phyloP scores from a whole-genome alignment of 2,888 invertebrate genomes.

The Thalpophila matura region DNA sequence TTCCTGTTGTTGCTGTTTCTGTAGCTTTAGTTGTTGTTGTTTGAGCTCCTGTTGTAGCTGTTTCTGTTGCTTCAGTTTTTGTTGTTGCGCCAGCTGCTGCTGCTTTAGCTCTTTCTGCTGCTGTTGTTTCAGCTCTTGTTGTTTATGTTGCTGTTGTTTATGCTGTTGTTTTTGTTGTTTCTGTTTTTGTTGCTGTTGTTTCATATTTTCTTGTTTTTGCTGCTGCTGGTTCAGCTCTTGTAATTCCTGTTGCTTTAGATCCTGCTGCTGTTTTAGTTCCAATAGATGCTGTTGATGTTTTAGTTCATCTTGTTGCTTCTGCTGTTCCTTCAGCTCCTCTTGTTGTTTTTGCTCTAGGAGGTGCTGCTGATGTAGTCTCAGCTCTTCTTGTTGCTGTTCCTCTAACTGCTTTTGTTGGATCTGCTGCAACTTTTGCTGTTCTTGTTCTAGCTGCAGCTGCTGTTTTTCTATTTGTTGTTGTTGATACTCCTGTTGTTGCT shows the following conservation, averaged over 20 bases:
- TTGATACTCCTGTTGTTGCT: slow-evolving; percentile 20
- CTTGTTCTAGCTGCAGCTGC: slow-evolving; percentile 8
- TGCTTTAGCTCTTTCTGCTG: slow-evolving; percentile 13
- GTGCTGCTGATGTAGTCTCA: slow-evolving; percentile 1
- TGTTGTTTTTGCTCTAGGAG: slow-evolving; percentile 6
- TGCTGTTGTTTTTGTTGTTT: slow-evolving; percentile 21
- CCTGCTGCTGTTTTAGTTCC: slow-evolving; percentile 11
- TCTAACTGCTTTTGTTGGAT: slow-evolving; percentile 15
- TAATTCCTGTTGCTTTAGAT: slow-evolving; percentile 30
- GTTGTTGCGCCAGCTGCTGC: slow-evolving; percentile 33
- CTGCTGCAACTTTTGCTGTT: slow-evolving; percentile 16
- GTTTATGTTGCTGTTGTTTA: slow-evolving; percentile 21
- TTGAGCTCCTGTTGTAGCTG: slow-evolving; percentile 12
- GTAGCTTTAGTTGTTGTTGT: slow-evolving; percentile 22
- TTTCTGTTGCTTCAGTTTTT: slow-evolving; percentile 20
- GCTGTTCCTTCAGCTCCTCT: neutral
- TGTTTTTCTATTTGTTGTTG: slow-evolving; percentile 27
- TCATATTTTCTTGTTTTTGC: slow-evolving; percentile 51
- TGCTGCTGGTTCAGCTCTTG: slow-evolving; percentile 41
- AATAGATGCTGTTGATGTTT: slow-evolving; percentile 24
- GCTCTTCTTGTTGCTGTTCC: slow-evolving; percentile 16
- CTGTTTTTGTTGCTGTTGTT: slow-evolving; percentile 41
- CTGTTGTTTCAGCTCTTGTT: slow-evolving; percentile 29
- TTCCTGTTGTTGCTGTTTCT: slow-evolving; percentile 32
- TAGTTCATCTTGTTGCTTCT: slow-evolving; percentile 35